Conservation (phyloP, 2,113 vertebrate genomes). For the Delphinus delphis region DNA sequence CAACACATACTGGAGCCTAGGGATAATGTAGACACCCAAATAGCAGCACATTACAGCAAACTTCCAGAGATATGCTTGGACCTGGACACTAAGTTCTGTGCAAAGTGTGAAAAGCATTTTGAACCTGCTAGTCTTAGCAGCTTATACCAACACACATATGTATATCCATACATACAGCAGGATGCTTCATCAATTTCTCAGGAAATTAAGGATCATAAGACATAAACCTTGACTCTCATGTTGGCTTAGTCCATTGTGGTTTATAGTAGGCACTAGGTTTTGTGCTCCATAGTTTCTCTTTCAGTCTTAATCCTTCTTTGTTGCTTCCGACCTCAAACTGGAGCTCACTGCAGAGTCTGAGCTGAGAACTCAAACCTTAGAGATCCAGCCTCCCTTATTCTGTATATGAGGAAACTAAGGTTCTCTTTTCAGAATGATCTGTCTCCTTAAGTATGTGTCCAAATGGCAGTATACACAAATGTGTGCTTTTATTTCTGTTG, state of each 20-base stretch:
- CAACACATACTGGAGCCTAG: neutral
- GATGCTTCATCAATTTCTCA: neutral
- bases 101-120: neutral
- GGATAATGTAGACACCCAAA: neutral
- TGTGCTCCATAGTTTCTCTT: slow-evolving; percentile 29
- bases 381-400: neutral
- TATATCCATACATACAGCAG: neutral
- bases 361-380: neutral
- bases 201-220: neutral
- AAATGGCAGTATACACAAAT: neutral
- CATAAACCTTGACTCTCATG: neutral
- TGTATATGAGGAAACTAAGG: neutral
- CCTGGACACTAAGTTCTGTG: neutral
- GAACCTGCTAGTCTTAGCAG: neutral
- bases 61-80: neutral
- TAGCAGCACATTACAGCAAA: neutral
- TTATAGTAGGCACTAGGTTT: neutral
- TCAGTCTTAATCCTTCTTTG: neutral
- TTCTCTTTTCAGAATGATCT: neutral
- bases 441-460: neutral
- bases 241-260: neutral
- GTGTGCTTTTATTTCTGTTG: slow-evolving; percentile 4
- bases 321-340: neutral
- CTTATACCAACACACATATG: neutral
- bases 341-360: neutral